Evolutionary conservation across 2,888 invertebrate genomes (phyloP), one percentile per base, ranked within the genome.

Genomic region (Orchestes rusci): DNA sequence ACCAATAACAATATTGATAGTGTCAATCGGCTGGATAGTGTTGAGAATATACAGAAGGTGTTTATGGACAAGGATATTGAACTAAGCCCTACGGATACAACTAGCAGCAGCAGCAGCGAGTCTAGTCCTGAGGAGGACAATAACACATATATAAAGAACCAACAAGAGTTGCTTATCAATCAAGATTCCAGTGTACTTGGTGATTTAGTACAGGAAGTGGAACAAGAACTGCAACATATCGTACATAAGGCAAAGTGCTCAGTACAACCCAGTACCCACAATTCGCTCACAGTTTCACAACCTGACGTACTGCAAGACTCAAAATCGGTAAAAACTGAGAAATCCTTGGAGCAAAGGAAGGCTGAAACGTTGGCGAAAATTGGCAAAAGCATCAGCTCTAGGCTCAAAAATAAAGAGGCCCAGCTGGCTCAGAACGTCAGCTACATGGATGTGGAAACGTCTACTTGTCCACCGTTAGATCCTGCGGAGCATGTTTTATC

Each of bases 171-270:
- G n/a, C n/a, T n/a, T n/a, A n/a, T n/a, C n/a, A n/a, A n/a, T n/a
- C n/a, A n/a, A n/a, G n/a, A 7, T 16, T 20, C 30, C 17, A 53
- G 55, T 53, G 52, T 76, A 30, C 72, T 76, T 46, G 76, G 75
- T 17, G 73, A 77, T 61, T 77, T 77, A 53, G 74, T 73, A 48
- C 73, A 74, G 61, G 77, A 77, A 67, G 69, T 77, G 29, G 74
- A 75, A 66, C 73, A 73, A 46, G 76, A 76, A 69, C 72, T 76
- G 39, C 74, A 30, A 12, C 37, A 34, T 13, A 32, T 31, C 27
- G n/a, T n/a, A n/a, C n/a, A n/a, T n/a, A n/a, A n/a, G n/a, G n/a
- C n/a, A n/a, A n/a, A n/a, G n/a, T n/a, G n/a, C n/a, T n/a, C n/a
- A n/a, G n/a, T n/a, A n/a, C n/a, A n/a, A n/a, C n/a, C n/a, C n/a